A percentile compares a stretch with the other conserved stretches of the same genome.
These are phyloP conservation scores for Chlorodrepanis virens DNA, from an alignment of 2,113 vertebrate genomes.

Conservation along the genomic window DNA sequence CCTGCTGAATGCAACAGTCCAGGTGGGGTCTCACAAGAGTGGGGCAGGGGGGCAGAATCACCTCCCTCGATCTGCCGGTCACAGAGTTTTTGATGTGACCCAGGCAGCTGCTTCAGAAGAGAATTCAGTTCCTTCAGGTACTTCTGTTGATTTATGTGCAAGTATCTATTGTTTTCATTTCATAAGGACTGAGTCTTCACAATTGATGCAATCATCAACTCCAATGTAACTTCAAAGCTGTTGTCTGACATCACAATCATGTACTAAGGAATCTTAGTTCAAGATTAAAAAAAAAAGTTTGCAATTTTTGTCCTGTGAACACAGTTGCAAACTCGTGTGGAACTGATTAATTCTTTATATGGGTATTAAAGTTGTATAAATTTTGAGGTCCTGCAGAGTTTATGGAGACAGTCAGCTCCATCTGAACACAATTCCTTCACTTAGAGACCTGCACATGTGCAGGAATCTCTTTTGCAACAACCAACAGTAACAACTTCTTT, in stretches of 20 bases:
- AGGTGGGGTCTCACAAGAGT: neutral
- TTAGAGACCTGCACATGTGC: neutral
- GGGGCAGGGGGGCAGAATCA: neutral
- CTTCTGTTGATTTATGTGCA: neutral
- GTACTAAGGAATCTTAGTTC: neutral
- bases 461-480: neutral
- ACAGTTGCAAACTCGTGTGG: neutral
- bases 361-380: neutral
- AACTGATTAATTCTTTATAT: neutral
- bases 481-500: neutral
- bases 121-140: neutral
- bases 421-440: neutral
- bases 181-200: neutral
- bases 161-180: neutral
- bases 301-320: neutral
- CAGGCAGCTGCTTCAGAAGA: neutral
- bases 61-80: neutral
- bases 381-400: neutral
- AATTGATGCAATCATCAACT: neutral
- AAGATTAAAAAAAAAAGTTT: neutral
- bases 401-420: neutral
- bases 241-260: neutral
- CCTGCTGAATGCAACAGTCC: neutral
- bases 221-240: neutral
- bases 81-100: fast-evolving